phyloP scores from a whole-genome alignment of 2,888 invertebrate genomes.

The Caenorhabditis sp. region DNA sequence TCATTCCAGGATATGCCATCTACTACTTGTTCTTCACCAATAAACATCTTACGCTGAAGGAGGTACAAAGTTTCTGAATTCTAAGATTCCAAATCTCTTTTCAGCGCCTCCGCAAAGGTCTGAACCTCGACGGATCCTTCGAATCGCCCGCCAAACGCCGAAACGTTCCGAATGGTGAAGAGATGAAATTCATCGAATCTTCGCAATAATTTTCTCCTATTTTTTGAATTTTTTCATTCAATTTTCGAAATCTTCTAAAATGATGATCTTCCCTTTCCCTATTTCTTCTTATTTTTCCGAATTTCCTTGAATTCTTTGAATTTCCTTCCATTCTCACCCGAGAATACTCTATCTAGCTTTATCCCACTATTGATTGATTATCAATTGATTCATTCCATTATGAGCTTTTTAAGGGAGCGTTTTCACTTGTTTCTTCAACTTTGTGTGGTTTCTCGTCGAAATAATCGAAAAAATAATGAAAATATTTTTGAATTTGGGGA shows the following conservation, averaged over 20 bases:
- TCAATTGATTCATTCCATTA: constrained; percentile 38
- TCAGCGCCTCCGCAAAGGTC: constrained; percentile 60
- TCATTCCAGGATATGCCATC: constrained; percentile 91
- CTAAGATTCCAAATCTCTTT: constrained; percentile 12
- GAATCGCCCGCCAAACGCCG: constrained; percentile 43
- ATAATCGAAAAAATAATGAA: too few species aligned
- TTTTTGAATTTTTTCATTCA: constrained; percentile 10
- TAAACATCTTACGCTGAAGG: constrained; percentile 71
- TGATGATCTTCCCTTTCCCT: constrained; percentile 16
- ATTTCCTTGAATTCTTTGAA: too few species aligned
- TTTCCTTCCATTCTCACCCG: neutral
- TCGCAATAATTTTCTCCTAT: constrained; percentile 11
- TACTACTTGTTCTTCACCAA: constrained; percentile 86
- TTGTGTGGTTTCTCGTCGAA: neutral
- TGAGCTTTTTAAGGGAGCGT: constrained; percentile 41
- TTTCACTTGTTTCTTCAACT: constrained; percentile 8
- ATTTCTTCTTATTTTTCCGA: constrained; percentile 10
- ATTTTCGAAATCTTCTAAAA: constrained; percentile 13
- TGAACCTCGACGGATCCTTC: constrained; percentile 63
- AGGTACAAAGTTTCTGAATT: constrained; percentile 54
- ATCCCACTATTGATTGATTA: neutral
- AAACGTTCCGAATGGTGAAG: constrained; percentile 66
- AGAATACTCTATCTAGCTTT: constrained; percentile 24
- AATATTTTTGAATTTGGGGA: neutral
- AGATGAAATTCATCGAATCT: constrained; percentile 76